Conservation (phyloP, 2,113 vertebrate species). For the Pagrus major region DNA sequence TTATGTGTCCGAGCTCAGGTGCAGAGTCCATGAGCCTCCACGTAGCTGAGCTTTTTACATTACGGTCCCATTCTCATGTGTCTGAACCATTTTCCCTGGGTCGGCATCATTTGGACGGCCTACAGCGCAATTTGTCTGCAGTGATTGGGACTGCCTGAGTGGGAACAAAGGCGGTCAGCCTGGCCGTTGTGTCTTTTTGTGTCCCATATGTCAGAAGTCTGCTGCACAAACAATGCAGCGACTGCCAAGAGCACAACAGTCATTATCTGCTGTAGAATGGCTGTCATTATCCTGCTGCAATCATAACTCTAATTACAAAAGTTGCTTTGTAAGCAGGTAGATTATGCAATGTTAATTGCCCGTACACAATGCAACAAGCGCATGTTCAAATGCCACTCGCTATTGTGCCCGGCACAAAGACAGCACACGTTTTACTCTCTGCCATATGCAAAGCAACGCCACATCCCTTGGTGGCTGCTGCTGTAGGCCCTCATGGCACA, state of each 20-base stretch:
- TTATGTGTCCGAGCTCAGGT: slow-evolving; percentile 38
- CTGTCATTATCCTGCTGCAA: slow-evolving; percentile 78
- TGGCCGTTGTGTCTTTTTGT: slow-evolving; percentile 81
- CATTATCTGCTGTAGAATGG: slow-evolving; percentile 81
- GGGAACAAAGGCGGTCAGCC: slow-evolving; percentile 79
- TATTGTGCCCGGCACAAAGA: slow-evolving; percentile 64
- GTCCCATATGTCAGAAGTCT: slow-evolving; percentile 81
- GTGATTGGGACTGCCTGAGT: slow-evolving; percentile 78
- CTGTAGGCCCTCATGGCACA: slow-evolving; percentile 30
- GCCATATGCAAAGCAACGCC: slow-evolving; percentile 50
- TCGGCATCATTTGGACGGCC: slow-evolving; percentile 75
- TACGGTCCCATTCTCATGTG: slow-evolving; percentile 65
- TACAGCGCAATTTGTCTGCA: slow-evolving; percentile 77
- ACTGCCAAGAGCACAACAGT: slow-evolving; percentile 68
- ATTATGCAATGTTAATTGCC: slow-evolving; percentile 83
- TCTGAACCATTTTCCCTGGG: slow-evolving; percentile 71
- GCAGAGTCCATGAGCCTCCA: slow-evolving; percentile 40
- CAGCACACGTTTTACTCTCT: slow-evolving; percentile 30
- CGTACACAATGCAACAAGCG: slow-evolving; percentile 49
- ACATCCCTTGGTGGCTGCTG: slow-evolving; percentile 10
- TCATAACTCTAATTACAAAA: slow-evolving; percentile 87
- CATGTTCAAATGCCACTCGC: slow-evolving; percentile 78
- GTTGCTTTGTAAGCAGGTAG: slow-evolving; percentile 84
- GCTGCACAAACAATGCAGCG: slow-evolving; percentile 75
- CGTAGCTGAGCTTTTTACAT: slow-evolving; percentile 62